Evolutionary conservation across 2,888 invertebrate genomes (phyloP).

Genomic region (Tyria jacobaeae): DNA sequence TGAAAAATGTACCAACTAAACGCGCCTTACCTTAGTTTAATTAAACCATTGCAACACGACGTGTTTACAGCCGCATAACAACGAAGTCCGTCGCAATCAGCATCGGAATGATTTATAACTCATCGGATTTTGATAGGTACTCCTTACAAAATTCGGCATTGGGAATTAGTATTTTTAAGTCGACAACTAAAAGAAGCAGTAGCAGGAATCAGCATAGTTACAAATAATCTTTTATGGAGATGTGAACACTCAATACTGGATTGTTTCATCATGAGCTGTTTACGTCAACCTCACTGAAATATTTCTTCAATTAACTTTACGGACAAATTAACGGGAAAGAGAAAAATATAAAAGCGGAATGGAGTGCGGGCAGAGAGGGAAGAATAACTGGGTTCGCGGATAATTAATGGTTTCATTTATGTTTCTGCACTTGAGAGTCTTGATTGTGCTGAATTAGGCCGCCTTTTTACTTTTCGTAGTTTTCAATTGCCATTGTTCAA

Average conservation of each 20-base stretch:
- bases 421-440: conserved; percentile 84
- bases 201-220: conserved; percentile 51
- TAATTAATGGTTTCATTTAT: conserved; percentile 87
- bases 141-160: conserved; percentile 27
- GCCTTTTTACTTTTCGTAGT: conserved; percentile 73
- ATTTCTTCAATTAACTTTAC: conserved; percentile 80
- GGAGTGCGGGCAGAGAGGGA: conserved; percentile 58
- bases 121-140: conserved; percentile 24
- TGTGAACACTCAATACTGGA: conserved; percentile 57
- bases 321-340: conserved; percentile 76
- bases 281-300: conserved; percentile 66
- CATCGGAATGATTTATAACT: conserved; percentile 34
- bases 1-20: conserved; percentile 65
- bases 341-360: conserved; percentile 72
- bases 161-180: conserved; percentile 49
- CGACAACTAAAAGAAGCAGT: conserved; percentile 50
- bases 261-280: conserved; percentile 67
- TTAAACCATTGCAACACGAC: conserved; percentile 48
- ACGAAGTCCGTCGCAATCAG: conserved; percentile 27
- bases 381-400: conserved; percentile 82
- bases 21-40: conserved; percentile 54
- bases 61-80: conserved; percentile 44
- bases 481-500: conserved; percentile 80
- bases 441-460: conserved; percentile 81
- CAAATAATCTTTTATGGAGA: conserved; percentile 64